Conservation (phyloP, 2,797 vertebrate genomes). For the Sandelia bainsii region DNA sequence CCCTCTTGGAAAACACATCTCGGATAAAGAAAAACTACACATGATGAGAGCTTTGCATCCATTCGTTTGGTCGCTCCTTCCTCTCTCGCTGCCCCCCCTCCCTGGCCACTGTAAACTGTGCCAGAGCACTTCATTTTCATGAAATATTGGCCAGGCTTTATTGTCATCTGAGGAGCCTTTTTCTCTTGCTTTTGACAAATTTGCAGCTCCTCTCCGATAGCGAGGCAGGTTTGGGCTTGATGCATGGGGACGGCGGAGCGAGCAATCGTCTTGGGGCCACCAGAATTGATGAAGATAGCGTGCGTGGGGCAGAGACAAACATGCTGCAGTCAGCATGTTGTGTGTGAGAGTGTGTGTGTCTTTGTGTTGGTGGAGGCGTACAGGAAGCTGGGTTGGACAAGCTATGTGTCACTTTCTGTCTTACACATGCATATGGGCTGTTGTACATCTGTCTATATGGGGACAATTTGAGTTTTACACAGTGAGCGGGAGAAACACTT, state of each 20-base stretch:
- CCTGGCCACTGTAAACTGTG: slow-evolving; percentile 88
- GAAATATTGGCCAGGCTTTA: slow-evolving; percentile 91
- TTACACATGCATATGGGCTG: not conserved
- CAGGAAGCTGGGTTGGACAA: slow-evolving; percentile 28
- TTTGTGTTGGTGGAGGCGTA: slow-evolving; percentile 26
- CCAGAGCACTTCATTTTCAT: slow-evolving; percentile 94
- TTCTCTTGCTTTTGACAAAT: slow-evolving; percentile 90
- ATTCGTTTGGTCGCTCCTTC: slow-evolving; percentile 32
- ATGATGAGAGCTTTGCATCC: slow-evolving; percentile 81
- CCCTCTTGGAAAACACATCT: slow-evolving; percentile 71
- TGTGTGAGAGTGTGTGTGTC: slow-evolving; percentile 24
- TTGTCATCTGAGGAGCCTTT: slow-evolving; percentile 87
- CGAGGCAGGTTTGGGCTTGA: slow-evolving; percentile 84
- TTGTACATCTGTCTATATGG: not conserved
- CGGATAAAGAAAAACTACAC: slow-evolving; percentile 73
- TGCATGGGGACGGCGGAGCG: slow-evolving; percentile 88
- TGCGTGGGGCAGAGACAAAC: slow-evolving; percentile 88
- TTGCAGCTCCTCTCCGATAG: slow-evolving; percentile 82
- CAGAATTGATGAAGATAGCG: slow-evolving; percentile 92
- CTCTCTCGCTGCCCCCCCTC: slow-evolving; percentile 69
- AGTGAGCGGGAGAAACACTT: not conserved
- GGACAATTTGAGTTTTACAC: not conserved
- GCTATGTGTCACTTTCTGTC: slow-evolving; percentile 27
- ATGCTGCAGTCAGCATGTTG: slow-evolving; percentile 85
- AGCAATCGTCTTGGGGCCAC: slow-evolving; percentile 85